phyloP scores from a whole-genome alignment of 2,797 vertebrate genomes.

The Lepus oiostolus region DNA sequence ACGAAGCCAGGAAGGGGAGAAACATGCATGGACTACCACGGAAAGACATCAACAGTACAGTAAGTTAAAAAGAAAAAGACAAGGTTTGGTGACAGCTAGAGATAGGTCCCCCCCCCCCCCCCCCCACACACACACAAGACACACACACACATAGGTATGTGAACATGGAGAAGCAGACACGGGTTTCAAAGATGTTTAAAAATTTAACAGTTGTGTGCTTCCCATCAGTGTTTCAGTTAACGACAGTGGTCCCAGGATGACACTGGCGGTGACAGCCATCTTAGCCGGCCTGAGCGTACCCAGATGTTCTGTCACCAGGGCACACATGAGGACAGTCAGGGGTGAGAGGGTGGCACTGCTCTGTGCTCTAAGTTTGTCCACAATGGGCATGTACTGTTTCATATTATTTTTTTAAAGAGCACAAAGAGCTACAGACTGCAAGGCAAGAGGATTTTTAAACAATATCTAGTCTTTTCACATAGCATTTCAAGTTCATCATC shows the following conservation, averaged over 20 bases:
- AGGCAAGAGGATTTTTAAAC: conserved; percentile 7
- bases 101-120: too few relatives aligned
- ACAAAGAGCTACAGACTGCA: conserved; percentile 27
- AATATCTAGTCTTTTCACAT: background rate
- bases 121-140: too few relatives aligned
- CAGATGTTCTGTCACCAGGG: too few relatives aligned
- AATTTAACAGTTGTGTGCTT: background rate
- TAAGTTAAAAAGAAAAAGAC: background rate
- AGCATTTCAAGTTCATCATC: conserved; percentile 36
- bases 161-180: fast-evolving
- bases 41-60: background rate
- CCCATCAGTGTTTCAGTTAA: background rate
- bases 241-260: background rate
- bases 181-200: background rate
- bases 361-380: background rate
- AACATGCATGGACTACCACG: background rate
- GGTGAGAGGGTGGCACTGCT: background rate
- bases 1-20: background rate
- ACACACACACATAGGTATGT: background rate
- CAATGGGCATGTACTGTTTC: background rate
- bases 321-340: background rate
- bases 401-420: background rate
- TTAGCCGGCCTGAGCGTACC: too few relatives aligned
- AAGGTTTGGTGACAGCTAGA: background rate
- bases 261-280: too few relatives aligned